These are phyloP conservation scores for Meles meles DNA, from an alignment of 2,113 vertebrate species.

Conservation along the genomic window DNA sequence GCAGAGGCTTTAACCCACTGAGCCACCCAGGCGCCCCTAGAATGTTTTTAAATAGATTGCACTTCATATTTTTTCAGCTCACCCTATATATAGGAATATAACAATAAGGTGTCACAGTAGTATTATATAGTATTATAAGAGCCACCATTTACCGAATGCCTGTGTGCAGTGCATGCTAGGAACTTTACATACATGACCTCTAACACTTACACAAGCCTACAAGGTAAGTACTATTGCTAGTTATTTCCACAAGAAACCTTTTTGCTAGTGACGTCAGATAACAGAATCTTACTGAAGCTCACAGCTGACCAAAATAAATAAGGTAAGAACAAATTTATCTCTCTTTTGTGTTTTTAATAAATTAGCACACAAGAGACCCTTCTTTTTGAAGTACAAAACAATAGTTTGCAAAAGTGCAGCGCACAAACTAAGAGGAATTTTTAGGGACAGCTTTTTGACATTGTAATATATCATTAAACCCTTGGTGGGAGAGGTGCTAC, in stretches of 20 bases:
- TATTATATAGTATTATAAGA: neutral
- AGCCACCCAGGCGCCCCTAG: too few species aligned
- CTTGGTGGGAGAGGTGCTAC: neutral
- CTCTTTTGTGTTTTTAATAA: slow-evolving; percentile 24
- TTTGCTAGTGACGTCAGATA: neutral
- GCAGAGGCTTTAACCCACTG: too few species aligned
- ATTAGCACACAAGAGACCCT: neutral
- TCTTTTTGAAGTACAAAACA: slow-evolving; percentile 39
- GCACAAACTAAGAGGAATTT: neutral
- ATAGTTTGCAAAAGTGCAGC: slow-evolving; percentile 5
- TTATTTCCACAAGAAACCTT: slow-evolving; percentile 39
- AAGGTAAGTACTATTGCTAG: neutral
- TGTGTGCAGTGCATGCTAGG: neutral
- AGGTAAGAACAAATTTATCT: slow-evolving; percentile 31
- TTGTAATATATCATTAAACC: neutral
- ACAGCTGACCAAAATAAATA: slow-evolving; percentile 29
- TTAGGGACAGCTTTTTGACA: slow-evolving; percentile 3
- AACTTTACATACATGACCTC: neutral
- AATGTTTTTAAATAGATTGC: neutral
- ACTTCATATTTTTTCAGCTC: neutral
- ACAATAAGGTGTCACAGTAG: neutral
- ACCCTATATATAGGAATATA: neutral
- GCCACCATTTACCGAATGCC: neutral
- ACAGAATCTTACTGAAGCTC: slow-evolving; percentile 25
- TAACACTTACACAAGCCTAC: neutral